phyloP scores from a whole-genome alignment of 1,140 invertebrate genomes.

The Eueides isabella region DNA sequence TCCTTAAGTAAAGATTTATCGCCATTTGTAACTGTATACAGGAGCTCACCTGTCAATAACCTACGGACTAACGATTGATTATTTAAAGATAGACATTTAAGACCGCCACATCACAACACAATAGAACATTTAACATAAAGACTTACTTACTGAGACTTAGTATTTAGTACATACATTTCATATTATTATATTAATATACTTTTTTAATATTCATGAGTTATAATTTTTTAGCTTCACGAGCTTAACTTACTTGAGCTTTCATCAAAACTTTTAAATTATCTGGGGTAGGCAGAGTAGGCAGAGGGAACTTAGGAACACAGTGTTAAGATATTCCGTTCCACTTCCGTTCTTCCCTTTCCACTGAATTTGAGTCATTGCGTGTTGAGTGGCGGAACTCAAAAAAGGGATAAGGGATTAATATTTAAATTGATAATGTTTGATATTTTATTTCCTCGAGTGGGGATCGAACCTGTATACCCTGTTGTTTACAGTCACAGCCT shows the following conservation, averaged over 20 bases:
- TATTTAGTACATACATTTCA: neutral
- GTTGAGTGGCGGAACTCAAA: neutral
- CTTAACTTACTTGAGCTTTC: neutral
- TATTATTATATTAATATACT: neutral
- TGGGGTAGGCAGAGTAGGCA: no score
- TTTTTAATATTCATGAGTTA: no score
- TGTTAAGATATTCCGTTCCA: no score
- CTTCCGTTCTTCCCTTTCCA: neutral
- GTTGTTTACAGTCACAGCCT: neutral
- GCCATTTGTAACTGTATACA: neutral
- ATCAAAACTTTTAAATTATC: no score
- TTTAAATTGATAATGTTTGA: neutral
- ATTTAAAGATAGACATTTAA: neutral
- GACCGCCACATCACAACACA: neutral
- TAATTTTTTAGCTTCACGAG: neutral
- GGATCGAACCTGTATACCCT: neutral
- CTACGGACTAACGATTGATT: neutral
- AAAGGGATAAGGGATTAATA: no score
- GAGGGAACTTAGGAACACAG: no score
- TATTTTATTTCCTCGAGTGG: neutral
- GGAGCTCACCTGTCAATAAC: slow-evolving; percentile 4
- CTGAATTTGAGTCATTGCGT: neutral
- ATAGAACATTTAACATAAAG: neutral
- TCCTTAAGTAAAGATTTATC: neutral
- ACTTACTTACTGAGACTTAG: neutral